phyloP scores from a whole-genome alignment of 2,113 vertebrate genomes.

The Macheiramphus alcinus region DNA sequence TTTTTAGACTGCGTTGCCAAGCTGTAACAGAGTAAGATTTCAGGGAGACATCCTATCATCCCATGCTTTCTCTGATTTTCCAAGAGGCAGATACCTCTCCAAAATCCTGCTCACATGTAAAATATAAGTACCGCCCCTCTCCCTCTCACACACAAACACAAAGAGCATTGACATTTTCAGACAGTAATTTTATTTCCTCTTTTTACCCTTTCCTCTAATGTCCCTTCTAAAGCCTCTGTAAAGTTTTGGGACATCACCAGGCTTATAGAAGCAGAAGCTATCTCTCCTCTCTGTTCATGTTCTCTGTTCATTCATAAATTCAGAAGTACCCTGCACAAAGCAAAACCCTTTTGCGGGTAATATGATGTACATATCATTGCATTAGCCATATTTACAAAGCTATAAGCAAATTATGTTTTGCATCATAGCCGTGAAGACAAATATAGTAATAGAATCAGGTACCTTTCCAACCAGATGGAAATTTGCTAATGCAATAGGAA shows the following conservation, averaged over 20 bases:
- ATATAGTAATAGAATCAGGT: constrained; percentile 66
- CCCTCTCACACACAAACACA: neutral
- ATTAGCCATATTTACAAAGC: constrained; percentile 61
- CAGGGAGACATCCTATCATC: neutral
- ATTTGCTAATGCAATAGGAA: constrained; percentile 69
- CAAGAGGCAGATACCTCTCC: neutral
- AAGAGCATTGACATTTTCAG: neutral
- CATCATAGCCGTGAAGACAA: constrained; percentile 60
- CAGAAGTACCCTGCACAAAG: constrained; percentile 5
- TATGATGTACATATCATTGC: constrained; percentile 48
- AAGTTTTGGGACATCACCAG: neutral
- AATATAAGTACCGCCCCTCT: accelerated
- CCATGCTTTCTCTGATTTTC: neutral
- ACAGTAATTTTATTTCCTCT: neutral
- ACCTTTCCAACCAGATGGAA: constrained; percentile 69
- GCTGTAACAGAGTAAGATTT: neutral
- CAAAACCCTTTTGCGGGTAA: constrained; percentile 34
- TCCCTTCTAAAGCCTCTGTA: neutral
- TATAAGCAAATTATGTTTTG: constrained; percentile 70
- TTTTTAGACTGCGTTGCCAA: neutral
- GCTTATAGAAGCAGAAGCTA: neutral
- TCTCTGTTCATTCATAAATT: constrained; percentile 47
- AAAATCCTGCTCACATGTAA: neutral
- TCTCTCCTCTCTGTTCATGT: neutral
- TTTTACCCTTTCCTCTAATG: neutral